Conservation (phyloP, 2,888 invertebrate species). For the Augochlorella aurata region DNA sequence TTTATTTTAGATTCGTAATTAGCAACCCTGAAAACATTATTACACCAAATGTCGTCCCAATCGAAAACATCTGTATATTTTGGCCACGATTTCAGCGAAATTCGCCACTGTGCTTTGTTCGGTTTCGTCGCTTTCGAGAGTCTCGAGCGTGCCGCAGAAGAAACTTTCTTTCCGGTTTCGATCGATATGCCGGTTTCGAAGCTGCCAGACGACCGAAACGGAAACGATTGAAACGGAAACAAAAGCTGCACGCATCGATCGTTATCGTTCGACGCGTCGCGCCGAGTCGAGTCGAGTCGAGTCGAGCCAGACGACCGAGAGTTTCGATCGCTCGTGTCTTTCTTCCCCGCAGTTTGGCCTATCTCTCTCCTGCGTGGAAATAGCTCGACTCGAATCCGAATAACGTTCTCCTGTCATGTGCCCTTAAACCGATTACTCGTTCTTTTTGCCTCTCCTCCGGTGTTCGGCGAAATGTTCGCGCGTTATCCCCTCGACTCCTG, state of each 20-base stretch:
- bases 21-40: too few species aligned
- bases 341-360: background rate
- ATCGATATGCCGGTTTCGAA: slow-evolving; percentile 5
- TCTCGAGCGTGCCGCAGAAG: slow-evolving; percentile 4
- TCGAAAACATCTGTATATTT: too few species aligned
- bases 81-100: too few species aligned
- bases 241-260: slow-evolving; percentile 36
- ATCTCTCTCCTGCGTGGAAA: background rate
- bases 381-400: slow-evolving; percentile 28
- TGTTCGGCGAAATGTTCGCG: slow-evolving; percentile 7
- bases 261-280: slow-evolving; percentile 38
- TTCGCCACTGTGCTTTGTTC: background rate
- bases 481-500: slow-evolving; percentile 39
- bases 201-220: slow-evolving; percentile 14
- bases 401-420: slow-evolving; percentile 29
- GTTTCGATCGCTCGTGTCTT: slow-evolving; percentile 15
- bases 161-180: background rate
- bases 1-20: too few species aligned
- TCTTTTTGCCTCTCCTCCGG: background rate
- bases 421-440: slow-evolving; percentile 35
- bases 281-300: background rate
- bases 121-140: slow-evolving; percentile 2
- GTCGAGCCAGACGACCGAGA: slow-evolving; percentile 14
- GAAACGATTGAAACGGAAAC: slow-evolving; percentile 35
- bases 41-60: too few species aligned